Percentiles rank a stretch among this genome's conserved stretches.
Conservation (phyloP, 1,140 invertebrate genomes). For the Meloidogyne hapla region DNA sequence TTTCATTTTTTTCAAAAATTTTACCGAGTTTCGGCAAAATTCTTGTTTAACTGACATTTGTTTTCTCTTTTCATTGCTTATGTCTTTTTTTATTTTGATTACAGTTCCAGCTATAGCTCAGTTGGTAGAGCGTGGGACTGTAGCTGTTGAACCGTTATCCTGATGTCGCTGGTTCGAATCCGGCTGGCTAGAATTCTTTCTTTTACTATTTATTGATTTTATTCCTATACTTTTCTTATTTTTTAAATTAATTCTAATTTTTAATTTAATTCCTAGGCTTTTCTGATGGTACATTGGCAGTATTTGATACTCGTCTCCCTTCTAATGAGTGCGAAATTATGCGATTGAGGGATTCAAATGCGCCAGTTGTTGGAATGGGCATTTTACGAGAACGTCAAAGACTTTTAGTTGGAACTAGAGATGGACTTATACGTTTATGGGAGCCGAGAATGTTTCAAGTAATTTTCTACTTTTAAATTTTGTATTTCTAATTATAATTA, state of each 20-base stretch:
- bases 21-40: too few relatives aligned
- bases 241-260: not conserved
- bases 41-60: too few relatives aligned
- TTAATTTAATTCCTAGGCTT: conserved; percentile 36
- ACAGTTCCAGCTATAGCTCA: conserved; percentile 49
- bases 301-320: conserved; percentile 46
- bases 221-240: not conserved
- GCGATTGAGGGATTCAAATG: conserved; percentile 45
- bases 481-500: not conserved
- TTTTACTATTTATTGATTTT: not conserved
- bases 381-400: conserved; percentile 26
- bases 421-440: conserved; percentile 46
- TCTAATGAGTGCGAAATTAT: conserved; percentile 44
- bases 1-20: too few relatives aligned
- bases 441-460: conserved; percentile 52
- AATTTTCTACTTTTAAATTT: conserved; percentile 32
- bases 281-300: conserved; percentile 49
- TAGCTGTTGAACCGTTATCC: conserved; percentile 35
- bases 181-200: conserved; percentile 14
- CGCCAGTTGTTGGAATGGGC: conserved; percentile 41
- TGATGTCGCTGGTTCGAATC: conserved; percentile 23
- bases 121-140: conserved; percentile 59
- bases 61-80: too few relatives aligned
- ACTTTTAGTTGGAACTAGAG: conserved; percentile 39
- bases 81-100: too few relatives aligned